Evolutionary conservation across 2,888 invertebrate species (phyloP).

Genomic region (Tipula lateralis): DNA sequence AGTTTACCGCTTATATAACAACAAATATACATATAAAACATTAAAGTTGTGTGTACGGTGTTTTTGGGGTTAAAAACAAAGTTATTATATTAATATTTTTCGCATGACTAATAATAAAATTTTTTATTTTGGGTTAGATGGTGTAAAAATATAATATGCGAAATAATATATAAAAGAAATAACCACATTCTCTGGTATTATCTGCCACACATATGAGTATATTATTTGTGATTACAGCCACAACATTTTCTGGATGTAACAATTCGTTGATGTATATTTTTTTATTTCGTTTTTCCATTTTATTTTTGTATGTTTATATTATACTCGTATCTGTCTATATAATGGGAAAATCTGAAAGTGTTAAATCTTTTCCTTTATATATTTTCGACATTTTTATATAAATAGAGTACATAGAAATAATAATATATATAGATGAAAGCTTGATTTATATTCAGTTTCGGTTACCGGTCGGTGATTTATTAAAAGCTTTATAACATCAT

Average conservation of each 20-base stretch:
- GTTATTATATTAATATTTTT: constrained; percentile 1
- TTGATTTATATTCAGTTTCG: neutral
- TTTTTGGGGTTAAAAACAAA: neutral
- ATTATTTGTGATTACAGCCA: constrained; percentile 11
- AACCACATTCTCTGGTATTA: neutral
- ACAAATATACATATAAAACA: neutral
- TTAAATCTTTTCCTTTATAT: neutral
- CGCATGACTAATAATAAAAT: neutral
- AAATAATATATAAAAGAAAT: neutral
- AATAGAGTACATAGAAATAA: neutral
- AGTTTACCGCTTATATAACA: neutral
- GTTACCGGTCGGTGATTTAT: constrained; percentile 3
- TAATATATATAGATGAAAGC: neutral
- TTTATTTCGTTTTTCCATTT: neutral
- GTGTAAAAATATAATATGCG: neutral
- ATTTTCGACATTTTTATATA: neutral
- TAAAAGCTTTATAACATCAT: neutral
- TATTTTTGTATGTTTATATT: neutral
- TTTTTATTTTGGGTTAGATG: neutral
- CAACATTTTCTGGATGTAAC: neutral
- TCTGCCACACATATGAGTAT: neutral
- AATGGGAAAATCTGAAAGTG: neutral
- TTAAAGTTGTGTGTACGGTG: neutral
- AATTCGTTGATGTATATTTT: neutral
- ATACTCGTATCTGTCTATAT: neutral